Evolutionary conservation across 1,140 invertebrate species (phyloP).

Genomic region (Dryas iulia): DNA sequence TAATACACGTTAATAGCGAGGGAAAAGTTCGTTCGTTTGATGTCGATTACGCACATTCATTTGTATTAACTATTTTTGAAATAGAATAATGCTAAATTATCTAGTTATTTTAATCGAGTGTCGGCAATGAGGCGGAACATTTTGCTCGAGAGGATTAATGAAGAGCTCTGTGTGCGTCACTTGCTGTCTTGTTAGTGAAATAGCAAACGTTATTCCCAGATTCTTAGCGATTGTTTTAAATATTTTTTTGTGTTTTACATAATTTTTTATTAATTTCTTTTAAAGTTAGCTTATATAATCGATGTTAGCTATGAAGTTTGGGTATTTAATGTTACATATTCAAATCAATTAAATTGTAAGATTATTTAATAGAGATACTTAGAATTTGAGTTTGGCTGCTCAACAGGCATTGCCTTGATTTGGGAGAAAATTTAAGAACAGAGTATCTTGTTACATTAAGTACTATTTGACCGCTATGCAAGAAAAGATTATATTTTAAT

Average conservation of each 20-base stretch:
- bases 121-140: slow-evolving; percentile 29
- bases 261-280: not conserved
- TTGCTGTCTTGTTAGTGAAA: slow-evolving; percentile 15
- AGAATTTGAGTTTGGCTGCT: too few relatives aligned
- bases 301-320: too few relatives aligned
- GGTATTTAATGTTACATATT: too few relatives aligned
- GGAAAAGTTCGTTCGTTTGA: slow-evolving; percentile 62
- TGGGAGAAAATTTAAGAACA: too few relatives aligned
- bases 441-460: too few relatives aligned
- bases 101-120: slow-evolving; percentile 55
- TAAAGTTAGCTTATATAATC: too few relatives aligned
- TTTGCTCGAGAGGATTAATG: slow-evolving; percentile 25
- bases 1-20: slow-evolving; percentile 66
- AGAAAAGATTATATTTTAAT: too few relatives aligned
- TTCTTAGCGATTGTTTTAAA: not conserved
- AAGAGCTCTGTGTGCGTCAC: slow-evolving; percentile 17
- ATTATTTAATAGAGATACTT: too few relatives aligned
- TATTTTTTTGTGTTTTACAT: too few relatives aligned
- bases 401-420: too few relatives aligned
- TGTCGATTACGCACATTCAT: slow-evolving; percentile 61
- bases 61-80: slow-evolving; percentile 52
- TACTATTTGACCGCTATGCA: too few relatives aligned
- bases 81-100: slow-evolving; percentile 42
- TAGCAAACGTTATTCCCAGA: not conserved
- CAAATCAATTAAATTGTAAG: too few relatives aligned